Percentiles rank a stretch among this genome's conserved stretches.
Conservation (phyloP, 1,140 invertebrate species). For the Diuraphis noxia region DNA sequence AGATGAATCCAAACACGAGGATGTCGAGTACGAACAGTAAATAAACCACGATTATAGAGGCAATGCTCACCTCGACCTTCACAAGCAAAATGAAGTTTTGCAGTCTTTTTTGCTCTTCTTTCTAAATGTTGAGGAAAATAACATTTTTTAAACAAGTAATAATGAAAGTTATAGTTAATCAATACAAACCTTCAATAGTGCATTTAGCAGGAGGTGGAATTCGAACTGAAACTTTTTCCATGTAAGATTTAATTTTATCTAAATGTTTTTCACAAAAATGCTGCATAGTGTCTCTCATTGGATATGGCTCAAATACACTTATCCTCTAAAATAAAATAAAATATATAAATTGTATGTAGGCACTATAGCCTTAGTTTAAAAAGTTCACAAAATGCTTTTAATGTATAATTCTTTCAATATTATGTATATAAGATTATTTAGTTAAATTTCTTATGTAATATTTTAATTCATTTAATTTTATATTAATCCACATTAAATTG, state of each 20-base stretch:
- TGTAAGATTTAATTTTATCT: slow-evolving; percentile 86
- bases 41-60: slow-evolving; percentile 82
- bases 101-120: slow-evolving; percentile 79
- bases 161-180: slow-evolving; percentile 14
- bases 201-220: slow-evolving; percentile 88
- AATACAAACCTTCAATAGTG: slow-evolving; percentile 78
- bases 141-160: not conserved
- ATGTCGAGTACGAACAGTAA: slow-evolving; percentile 83
- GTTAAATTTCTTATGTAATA: too few species aligned
- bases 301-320: slow-evolving; percentile 84
- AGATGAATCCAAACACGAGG: slow-evolving; percentile 91
- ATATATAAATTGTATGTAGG: slow-evolving; percentile 33
- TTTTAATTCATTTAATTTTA: too few species aligned
- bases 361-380: not conserved
- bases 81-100: slow-evolving; percentile 87
- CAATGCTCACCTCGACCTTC: slow-evolving; percentile 83
- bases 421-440: too few species aligned
- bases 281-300: slow-evolving; percentile 86
- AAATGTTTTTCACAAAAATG: slow-evolving; percentile 94
- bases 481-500: too few species aligned
- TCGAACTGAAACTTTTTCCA: slow-evolving; percentile 81
- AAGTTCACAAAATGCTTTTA: too few species aligned
- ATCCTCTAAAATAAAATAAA: slow-evolving; percentile 66
- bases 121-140: slow-evolving; percentile 63
- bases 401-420: too few species aligned